These are phyloP conservation scores for Paracanthobrama guichenoti DNA, from an alignment of 2,113 vertebrate genomes.

Conservation along the genomic window DNA sequence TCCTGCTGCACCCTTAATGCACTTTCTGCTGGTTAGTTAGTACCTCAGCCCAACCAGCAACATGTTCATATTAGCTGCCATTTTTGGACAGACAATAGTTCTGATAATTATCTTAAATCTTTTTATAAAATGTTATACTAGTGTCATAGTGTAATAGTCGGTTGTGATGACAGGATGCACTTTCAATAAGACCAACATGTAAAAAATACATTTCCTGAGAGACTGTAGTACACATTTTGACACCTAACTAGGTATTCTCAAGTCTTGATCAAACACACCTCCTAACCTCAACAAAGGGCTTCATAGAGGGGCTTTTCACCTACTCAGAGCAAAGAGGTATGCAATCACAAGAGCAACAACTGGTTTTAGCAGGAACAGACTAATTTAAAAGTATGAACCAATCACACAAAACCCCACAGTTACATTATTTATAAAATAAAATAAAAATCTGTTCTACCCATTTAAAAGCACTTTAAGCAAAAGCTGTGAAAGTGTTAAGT, in stretches of 20 bases:
- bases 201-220: too few relatives aligned
- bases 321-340: not conserved
- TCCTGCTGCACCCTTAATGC: not conserved
- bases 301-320: not conserved
- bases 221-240: not conserved
- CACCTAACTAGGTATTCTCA: too few relatives aligned
- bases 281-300: not conserved
- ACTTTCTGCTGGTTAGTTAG: not conserved
- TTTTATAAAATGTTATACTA: too few relatives aligned
- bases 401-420: not conserved
- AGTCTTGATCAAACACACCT: not conserved
- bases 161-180: not conserved
- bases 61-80: not conserved
- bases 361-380: not conserved
- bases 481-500: not conserved
- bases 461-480: not conserved
- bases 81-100: not conserved
- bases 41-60: not conserved
- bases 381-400: not conserved
- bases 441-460: not conserved
- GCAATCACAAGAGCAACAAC: too few relatives aligned
- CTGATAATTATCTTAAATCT: not conserved
- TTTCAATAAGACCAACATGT: not conserved
- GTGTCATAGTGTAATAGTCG: too few relatives aligned
- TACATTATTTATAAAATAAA: too few relatives aligned